phyloP scores from a whole-genome alignment of 2,888 invertebrate genomes.

The Thera obeliscata region DNA sequence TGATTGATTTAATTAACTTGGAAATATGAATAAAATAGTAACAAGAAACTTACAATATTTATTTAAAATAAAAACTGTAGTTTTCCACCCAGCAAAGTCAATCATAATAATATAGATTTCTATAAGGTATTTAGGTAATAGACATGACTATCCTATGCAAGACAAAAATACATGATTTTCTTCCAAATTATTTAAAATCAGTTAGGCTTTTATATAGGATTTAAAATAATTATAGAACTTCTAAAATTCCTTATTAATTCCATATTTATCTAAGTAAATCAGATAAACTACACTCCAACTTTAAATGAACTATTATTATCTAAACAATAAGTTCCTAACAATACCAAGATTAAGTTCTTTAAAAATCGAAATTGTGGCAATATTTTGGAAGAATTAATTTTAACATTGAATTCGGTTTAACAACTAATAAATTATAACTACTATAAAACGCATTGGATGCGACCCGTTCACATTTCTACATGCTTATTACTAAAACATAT shows the following conservation, averaged over 20 bases:
- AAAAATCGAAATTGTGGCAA: conserved; percentile 72
- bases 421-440: conserved; percentile 61
- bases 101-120: conserved; percentile 14
- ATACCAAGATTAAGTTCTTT: conserved; percentile 57
- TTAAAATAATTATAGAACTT: conserved; percentile 2
- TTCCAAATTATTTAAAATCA: conserved; percentile 9
- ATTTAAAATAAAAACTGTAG: background rate
- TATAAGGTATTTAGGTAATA: conserved; percentile 3
- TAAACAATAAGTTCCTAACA: conserved; percentile 47
- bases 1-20: no score
- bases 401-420: conserved; percentile 75
- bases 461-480: conserved; percentile 47
- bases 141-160: conserved; percentile 7
- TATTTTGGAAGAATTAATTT: conserved; percentile 74
- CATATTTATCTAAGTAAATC: conserved; percentile 10
- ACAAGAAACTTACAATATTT: no score
- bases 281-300: conserved; percentile 13
- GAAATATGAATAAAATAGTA: no score
- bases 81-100: conserved; percentile 16
- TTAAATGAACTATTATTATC: conserved; percentile 36
- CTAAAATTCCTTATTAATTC: background rate
- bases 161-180: background rate
- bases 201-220: conserved; percentile 11
- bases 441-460: conserved; percentile 71
- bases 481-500: conserved; percentile 61